Evolutionary conservation across 2,888 invertebrate species (phyloP), one percentile per base, ranked within the genome.

Genomic region (Parthenolecanium corni): DNA sequence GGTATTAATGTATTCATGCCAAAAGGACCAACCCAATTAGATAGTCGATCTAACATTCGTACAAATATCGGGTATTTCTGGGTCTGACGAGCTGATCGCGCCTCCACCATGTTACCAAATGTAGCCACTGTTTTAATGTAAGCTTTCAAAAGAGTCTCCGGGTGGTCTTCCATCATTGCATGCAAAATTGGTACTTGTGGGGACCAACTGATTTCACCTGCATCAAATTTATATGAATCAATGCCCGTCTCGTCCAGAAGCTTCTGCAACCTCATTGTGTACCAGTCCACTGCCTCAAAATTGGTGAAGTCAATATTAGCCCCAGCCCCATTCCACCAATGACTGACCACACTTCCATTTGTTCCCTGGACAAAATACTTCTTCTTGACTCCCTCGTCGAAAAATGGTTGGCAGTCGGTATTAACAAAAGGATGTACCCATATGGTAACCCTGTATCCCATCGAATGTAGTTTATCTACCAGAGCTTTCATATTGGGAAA

Each of bases 391-490:
- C 80, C 81, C 66, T 79, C 76, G 70, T 90, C 87, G 21, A 90
- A 83, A 72, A 92, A 92, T 0, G 91, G 91, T 78, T 91, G n/a
- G n/a, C n/a, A n/a, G n/a, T n/a, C n/a, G n/a, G 90, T 53, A 84
- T 80, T 89, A 91, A 92, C 3, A 90, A 76, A 0, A 88, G n/a
- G n/a, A n/a, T n/a, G n/a, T n/a, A n/a, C n/a, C n/a, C n/a, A n/a
- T n/a, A n/a, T n/a, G n/a, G n/a, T 82, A 0, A 87, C 84, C 21
- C 86, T 79, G 72, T 86, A 88, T 0, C 85, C 85, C 64, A 81
- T 11, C 0, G 18, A 57, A 38, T 64, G 64, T 23, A 91, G 75
- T 49, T 80, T 75, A 36, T 76, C 73, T 0, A 84, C 77, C 14
- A 88, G 76, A 53, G 76, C 72, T 57, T 76, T 79, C 14, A 88